phyloP scores from a whole-genome alignment of 2,888 invertebrate genomes.

The Artemia sinica region DNA sequence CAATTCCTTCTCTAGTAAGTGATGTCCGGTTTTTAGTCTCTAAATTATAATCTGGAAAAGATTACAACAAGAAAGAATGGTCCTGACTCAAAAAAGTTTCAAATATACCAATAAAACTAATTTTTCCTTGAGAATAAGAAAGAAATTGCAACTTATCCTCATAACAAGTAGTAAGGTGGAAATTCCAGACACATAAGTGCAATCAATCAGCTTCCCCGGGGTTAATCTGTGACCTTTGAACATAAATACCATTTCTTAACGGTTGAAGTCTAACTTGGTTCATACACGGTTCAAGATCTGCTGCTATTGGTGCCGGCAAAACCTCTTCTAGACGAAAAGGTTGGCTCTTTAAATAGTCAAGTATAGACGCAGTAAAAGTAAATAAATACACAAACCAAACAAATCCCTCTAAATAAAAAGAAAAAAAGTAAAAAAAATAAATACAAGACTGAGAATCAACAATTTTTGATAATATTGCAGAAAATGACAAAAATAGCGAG shows the following conservation, averaged over 20 bases:
- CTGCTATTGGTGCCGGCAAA: too few species aligned
- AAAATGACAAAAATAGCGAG: too few species aligned
- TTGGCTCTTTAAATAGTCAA: too few species aligned
- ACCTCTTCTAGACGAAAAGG: too few species aligned
- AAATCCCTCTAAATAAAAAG: slow-evolving; percentile 5
- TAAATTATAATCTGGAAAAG: slow-evolving; percentile 12
- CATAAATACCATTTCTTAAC: not conserved
- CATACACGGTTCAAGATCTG: too few species aligned
- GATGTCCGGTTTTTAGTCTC: slow-evolving; percentile 4
- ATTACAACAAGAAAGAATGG: not conserved
- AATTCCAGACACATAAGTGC: not conserved
- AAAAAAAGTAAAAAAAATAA: slow-evolving; percentile 1
- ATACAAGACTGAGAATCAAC: too few species aligned
- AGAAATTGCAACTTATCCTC: not conserved
- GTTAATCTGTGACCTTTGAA: not conserved
- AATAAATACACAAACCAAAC: not conserved
- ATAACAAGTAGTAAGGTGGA: too few species aligned
- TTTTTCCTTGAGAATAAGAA: not conserved
- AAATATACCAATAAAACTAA: not conserved
- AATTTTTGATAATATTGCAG: too few species aligned
- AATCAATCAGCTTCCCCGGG: not conserved
- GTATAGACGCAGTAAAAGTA: too few species aligned
- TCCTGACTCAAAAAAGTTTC: slow-evolving; percentile 10
- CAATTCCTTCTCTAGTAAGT: too few species aligned
- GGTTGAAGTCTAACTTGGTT: too few species aligned